Evolutionary conservation across 1,140 invertebrate species (phyloP), one percentile per base, ranked within the genome.

Genomic region (Trachymyrmex septentrionalis): DNA sequence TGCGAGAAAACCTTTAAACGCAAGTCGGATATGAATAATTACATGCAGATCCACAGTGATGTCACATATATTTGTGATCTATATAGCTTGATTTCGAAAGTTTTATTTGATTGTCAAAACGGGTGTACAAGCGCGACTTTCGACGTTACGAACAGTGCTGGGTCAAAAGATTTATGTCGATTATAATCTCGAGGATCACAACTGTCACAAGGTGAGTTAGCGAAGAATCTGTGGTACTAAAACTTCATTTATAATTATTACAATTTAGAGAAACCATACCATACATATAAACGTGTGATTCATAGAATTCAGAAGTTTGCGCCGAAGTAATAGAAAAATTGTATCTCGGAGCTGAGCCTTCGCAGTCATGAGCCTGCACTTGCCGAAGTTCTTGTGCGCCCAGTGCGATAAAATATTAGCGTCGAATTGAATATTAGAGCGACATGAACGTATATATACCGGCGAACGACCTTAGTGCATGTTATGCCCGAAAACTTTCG

Each of bases 371-470:
- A 30, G 3, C 0, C 3, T 53, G 1, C 67, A 81, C 30, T 27
- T 27, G 14, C 27, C 95, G 64, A 95, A 93, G 5, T 96, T 95
- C 82, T 86, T 93, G 19, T 96, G 96, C 86, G 85, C 92, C 19
- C 76, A 94, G 4, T 96, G 96, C 91, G 94, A 96, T n/a, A 96
- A 96, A 76, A 94, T 96, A 53, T 98, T 98, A 92, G 95, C 96
- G 3, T 91, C 93, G 7, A 93, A 93, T 44, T 92, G 94, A 21
- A 93, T 94, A 80, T 76, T 96, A 9, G 92, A 93, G 63, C 87
- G 94, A 72, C 96, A 97, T 73, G 92, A 96, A 53, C 91, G 96
- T 9, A 96, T 95, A 30, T 97, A 97, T 50, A 96, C 94, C 0
- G 96, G 95, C 7, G 95, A 96, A 86, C 88, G 91, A 27, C 93